A percentile compares a stretch with the other conserved stretches of the same genome.
These are phyloP conservation scores for Lissocephala sabroskyi DNA, from an alignment of 2,888 invertebrate species.

Conservation along the genomic window DNA sequence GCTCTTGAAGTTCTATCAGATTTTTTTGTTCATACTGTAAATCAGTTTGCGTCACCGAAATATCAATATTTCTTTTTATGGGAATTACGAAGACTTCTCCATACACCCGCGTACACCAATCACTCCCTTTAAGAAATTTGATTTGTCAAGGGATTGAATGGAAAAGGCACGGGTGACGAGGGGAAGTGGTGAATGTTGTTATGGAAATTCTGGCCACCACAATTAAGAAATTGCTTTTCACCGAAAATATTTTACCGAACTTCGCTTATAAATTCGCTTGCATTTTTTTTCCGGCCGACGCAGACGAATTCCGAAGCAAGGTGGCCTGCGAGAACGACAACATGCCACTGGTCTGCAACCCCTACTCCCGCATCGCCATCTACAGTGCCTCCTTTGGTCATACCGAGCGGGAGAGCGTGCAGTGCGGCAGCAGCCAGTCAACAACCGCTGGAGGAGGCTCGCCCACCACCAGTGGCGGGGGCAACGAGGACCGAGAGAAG, in stretches of 20 bases:
- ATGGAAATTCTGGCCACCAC: constrained; percentile 25
- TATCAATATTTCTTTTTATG: too few species aligned
- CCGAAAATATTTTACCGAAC: constrained; percentile 8
- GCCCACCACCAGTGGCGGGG: constrained; percentile 28
- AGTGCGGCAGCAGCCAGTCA: constrained; percentile 79
- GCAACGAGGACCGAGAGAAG: constrained; percentile 48
- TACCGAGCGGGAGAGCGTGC: constrained; percentile 88
- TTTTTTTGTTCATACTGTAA: too few species aligned
- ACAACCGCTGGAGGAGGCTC: constrained; percentile 72
- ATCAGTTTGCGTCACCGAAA: too few species aligned
- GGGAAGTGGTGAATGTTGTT: too few species aligned
- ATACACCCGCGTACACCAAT: too few species aligned
- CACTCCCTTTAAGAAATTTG: too few species aligned
- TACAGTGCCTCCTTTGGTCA: constrained; percentile 94
- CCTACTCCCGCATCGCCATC: constrained; percentile 90
- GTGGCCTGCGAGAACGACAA: constrained; percentile 94
- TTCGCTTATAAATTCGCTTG: constrained; percentile 19
- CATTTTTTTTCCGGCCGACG: constrained; percentile 54
- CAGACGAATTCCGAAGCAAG: constrained; percentile 95
- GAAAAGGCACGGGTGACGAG: too few species aligned
- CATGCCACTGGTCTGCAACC: constrained; percentile 89
- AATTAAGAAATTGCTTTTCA: constrained; percentile 14
- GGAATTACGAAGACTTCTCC: too few species aligned
- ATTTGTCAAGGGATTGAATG: too few species aligned
- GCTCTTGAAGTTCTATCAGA: too few species aligned